Conservation (phyloP, 2,113 vertebrate genomes). For the Willisornis vidua region DNA sequence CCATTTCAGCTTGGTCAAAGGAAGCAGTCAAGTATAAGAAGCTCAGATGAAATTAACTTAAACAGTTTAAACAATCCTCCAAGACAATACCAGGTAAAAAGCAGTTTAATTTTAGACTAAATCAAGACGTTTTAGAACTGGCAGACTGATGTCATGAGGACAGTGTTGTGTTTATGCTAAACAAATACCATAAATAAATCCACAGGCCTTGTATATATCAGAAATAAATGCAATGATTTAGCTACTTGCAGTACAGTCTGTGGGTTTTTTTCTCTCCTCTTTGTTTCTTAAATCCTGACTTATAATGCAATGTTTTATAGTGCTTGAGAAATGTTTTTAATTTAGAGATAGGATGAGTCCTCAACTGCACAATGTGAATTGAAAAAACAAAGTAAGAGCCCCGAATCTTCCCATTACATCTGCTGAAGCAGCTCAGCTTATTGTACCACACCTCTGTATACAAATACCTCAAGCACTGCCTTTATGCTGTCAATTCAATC, state of each 20-base stretch:
- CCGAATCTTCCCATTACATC: neutral
- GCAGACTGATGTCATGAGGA: neutral
- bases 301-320: neutral
- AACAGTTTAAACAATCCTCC: conserved; percentile 79
- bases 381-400: neutral
- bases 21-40: conserved; percentile 78
- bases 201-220: neutral
- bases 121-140: neutral
- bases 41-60: conserved; percentile 78
- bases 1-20: conserved; percentile 80
- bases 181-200: neutral
- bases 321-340: neutral
- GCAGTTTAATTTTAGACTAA: neutral
- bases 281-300: neutral
- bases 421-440: neutral
- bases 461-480: neutral
- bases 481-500: neutral
- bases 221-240: neutral
- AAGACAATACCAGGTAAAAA: conserved; percentile 88
- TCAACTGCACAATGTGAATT: neutral
- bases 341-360: neutral
- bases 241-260: neutral
- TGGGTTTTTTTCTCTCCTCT: neutral
- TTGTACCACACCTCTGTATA: neutral
- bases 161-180: neutral